Evolutionary conservation across 1,140 invertebrate species (phyloP).

Genomic region (Drosophila ercepeae): DNA sequence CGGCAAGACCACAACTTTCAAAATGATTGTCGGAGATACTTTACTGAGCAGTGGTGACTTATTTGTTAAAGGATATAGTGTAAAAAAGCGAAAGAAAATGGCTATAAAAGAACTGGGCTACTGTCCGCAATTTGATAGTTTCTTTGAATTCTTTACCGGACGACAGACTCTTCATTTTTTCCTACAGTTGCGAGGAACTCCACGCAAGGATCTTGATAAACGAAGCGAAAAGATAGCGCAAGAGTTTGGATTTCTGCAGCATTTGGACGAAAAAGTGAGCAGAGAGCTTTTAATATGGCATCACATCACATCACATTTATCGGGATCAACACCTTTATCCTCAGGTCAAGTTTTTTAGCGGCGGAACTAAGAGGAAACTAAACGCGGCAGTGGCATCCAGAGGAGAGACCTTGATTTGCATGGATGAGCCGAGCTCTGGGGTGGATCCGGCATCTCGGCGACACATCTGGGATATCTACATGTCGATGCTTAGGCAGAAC

Average conservation of each 20-base stretch:
- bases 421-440: constrained; percentile 94
- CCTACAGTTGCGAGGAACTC: constrained; percentile 88
- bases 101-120: constrained; percentile 88
- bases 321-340: not conserved
- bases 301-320: not conserved
- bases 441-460: constrained; percentile 96
- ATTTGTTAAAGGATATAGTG: constrained; percentile 84
- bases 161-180: constrained; percentile 90
- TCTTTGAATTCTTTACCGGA: constrained; percentile 91
- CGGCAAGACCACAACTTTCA: constrained; percentile 93
- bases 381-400: constrained; percentile 95
- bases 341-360: constrained; percentile 87
- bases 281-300: not conserved
- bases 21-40: constrained; percentile 93
- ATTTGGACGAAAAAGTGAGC: constrained; percentile 84
- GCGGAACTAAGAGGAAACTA: constrained; percentile 96
- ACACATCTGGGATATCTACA: constrained; percentile 91
- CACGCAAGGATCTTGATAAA: constrained; percentile 76
- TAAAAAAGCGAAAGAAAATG: constrained; percentile 82
- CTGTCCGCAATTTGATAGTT: constrained; percentile 92
- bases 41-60: constrained; percentile 84
- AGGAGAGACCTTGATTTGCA: constrained; percentile 92
- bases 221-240: constrained; percentile 62
- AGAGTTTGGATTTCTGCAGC: constrained; percentile 79
- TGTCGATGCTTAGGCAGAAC: constrained; percentile 85